Base-by-base conservation (phyloP, 2,113 vertebrate species). In the Lethenteron reissneri region DNA sequence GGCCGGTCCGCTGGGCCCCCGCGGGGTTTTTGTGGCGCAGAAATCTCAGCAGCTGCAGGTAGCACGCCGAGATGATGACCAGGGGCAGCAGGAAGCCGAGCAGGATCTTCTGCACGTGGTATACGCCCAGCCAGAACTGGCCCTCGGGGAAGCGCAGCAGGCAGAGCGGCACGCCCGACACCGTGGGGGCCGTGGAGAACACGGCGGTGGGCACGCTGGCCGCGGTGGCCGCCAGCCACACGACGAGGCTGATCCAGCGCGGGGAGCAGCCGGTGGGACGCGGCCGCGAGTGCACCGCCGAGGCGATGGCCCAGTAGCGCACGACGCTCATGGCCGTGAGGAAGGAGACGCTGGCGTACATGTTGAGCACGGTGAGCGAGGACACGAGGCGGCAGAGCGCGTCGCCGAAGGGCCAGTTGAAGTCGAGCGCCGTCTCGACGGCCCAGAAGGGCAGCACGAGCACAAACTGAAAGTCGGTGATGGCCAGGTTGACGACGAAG, bases 371-470 rank as follows among this genome's bases (percentile, higher is more conserved):
- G 0, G 81, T 82, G 72, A 84, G 77, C 1, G 82, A 83, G 7
- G 85, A 81, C 72, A 84, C 75, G 73, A 83, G 81, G 56, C 81
- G 83, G 73, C 84, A 84, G 82, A 83, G 81, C 72, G 81, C 80
- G 75, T 79, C 74, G 56, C 82, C 80, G 71, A 83, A 84, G n/a
- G 83, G 83, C 82, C 84, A 84, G 77, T 80, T 83, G 79, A 85
- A 85, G 77, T 85, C 84, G 71, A 81, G 76, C 25, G 77, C 83
- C 2, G 80, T 81, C 78, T 84, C 83, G 74, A 80, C 82, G 0
- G 82, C 82, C 82, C 82, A 85, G 77, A 84, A 86, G n/a, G 84
- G 84, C 72, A 83, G 75, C 1, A 80, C 82, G 57, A 83, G 77
- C 56, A 84, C 82, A 56, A 85, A 86, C 80, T 83, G 82, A 73